Evolutionary conservation across 1,140 invertebrate genomes (phyloP), one percentile per base, ranked within the genome.

Genomic region (Drosophila murphyi): DNA sequence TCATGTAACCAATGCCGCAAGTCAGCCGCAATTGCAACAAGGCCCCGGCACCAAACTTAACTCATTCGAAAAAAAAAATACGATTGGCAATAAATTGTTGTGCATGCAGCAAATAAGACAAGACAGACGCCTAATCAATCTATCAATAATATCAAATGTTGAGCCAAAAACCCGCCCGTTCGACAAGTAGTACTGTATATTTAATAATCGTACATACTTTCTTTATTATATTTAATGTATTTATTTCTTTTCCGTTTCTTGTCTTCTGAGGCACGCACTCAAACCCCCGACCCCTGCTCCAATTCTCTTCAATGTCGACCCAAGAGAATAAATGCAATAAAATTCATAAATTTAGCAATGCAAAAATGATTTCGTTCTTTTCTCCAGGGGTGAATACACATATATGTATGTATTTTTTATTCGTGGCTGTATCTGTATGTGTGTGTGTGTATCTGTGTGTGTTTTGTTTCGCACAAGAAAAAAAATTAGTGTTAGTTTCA

Each of bases 401-500:
- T 62, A 50, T 48, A 50, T 60, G 10, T 35, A 47, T 32, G 57
- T 57, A 34, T 47, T 65, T 75, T 73, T 34, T 57, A 60, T 77
- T 43, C 68, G 28, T 56, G 20, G 20, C 20, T 20, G 12, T 20
- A 20, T 20, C 20, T 20, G n/a, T 56, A 12, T 37, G n/a, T 50
- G 29, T 57, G 3, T 62, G 34, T 37, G 37, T 10, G 7, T 41
- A 3, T 43, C 4, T 80, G 69, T 81, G 79, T 82, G 79, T 82
- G 82, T 78, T 82, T 64, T 72, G 82, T 78, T 72, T 72, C 79
- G 78, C 80, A 82, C 82, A 80, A 72, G 83, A 82, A 69, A 82
- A 76, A 82, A 50, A 67, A 10, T 32, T 73, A 69, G 45, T 60
- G 35, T 82, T 74, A 57, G 51, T 64, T 64, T 81, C 2, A 60